These are phyloP conservation scores for Dendrocopos noguchii DNA, from an alignment of 2,113 vertebrate genomes.

Conservation along the genomic window DNA sequence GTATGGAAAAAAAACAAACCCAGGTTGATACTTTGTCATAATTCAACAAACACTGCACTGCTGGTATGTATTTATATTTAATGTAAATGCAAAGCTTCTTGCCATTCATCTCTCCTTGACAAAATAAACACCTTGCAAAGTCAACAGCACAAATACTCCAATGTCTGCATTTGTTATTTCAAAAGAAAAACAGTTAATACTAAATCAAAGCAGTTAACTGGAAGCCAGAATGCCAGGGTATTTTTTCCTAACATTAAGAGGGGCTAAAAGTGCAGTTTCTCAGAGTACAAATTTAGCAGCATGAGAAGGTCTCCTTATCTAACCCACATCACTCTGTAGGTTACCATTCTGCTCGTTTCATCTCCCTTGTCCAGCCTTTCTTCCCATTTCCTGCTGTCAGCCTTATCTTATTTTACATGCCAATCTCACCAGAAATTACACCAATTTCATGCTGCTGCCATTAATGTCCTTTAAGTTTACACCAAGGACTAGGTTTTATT, in stretches of 20 bases:
- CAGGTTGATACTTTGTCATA: background rate
- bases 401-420: background rate
- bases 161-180: background rate
- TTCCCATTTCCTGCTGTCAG: background rate
- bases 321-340: accelerated
- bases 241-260: background rate
- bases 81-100: conserved; percentile 2
- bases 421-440: background rate
- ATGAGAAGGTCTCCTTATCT: background rate
- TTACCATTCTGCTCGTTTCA: background rate
- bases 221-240: background rate
- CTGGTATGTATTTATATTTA: conserved; percentile 7
- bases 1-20: background rate
- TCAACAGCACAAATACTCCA: background rate
- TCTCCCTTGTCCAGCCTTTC: background rate
- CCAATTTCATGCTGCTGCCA: background rate
- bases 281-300: background rate
- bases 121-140: conserved; percentile 32
- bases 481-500: background rate
- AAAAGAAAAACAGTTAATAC: background rate
- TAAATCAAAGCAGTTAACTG: background rate
- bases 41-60: background rate
- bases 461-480: background rate
- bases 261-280: background rate
- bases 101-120: background rate